A percentile compares a stretch with the other conserved stretches of the same genome.
Evolutionary conservation across 2,113 vertebrate species (phyloP).

Genomic region (Pachyramphus minor): DNA sequence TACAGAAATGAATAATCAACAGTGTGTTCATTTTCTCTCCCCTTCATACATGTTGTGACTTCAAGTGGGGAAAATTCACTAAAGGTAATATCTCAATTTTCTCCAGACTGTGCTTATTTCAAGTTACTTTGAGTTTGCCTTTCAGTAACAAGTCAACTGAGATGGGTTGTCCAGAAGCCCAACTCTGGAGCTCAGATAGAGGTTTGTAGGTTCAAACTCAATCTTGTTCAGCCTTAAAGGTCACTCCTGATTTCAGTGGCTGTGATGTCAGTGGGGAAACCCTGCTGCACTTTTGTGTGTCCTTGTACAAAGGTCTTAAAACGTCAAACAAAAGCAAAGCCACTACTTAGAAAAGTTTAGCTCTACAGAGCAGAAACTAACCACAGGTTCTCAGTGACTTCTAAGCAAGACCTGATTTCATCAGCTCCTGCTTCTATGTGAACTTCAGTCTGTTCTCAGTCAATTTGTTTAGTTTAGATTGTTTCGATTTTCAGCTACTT

Average conservation of each 20-base stretch:
- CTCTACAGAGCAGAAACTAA: neutral
- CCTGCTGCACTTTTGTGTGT: conserved; percentile 6
- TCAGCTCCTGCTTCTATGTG: neutral
- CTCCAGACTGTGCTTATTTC: neutral
- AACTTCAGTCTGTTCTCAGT: neutral
- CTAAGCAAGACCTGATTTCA: neutral
- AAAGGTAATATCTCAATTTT: neutral
- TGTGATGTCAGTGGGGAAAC: conserved; percentile 54
- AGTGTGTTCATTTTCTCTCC: neutral
- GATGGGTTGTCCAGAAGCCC: neutral
- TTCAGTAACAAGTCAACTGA: neutral
- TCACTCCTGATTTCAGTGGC: neutral
- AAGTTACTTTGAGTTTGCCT: neutral
- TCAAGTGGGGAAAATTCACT: neutral
- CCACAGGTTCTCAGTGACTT: neutral
- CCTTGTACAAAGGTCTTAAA: neutral
- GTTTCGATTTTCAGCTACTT: neutral
- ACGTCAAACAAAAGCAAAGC: neutral
- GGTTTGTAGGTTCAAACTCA: neutral
- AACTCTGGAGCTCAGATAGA: neutral
- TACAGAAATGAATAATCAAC: neutral
- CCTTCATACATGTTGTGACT: neutral
- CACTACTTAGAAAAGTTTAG: neutral
- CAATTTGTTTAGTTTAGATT: neutral
- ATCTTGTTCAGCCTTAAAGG: conserved; percentile 20